These are phyloP conservation scores for Agrochola lychnidis DNA, from an alignment of 2,888 invertebrate species.

Conservation along the genomic window DNA sequence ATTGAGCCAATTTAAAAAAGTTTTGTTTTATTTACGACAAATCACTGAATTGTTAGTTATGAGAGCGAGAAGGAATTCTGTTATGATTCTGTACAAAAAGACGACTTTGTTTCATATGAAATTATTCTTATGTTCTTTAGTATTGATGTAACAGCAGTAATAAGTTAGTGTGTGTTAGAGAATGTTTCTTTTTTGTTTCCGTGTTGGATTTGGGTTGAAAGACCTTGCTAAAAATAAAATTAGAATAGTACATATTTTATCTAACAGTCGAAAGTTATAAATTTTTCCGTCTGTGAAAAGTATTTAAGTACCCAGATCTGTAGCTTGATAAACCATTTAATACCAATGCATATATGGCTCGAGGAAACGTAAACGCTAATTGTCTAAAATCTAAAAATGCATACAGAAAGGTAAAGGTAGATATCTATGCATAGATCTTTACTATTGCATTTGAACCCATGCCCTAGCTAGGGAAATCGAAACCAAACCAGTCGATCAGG, in stretches of 20 bases:
- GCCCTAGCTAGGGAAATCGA: conserved; percentile 46
- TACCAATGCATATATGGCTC: too few species aligned
- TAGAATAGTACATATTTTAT: too few species aligned
- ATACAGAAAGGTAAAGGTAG: neutral
- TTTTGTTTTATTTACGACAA: conserved; percentile 50
- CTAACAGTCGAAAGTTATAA: too few species aligned
- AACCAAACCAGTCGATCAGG: conserved; percentile 37
- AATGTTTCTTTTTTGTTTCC: conserved; percentile 18
- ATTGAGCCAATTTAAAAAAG: conserved; percentile 10
- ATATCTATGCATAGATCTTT: neutral
- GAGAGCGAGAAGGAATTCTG: conserved; percentile 36
- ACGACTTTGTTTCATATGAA: neutral
- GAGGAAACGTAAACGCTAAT: too few species aligned
- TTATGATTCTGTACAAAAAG: conserved; percentile 22
- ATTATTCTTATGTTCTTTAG: neutral
- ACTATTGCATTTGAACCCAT: conserved; percentile 10
- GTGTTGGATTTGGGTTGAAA: neutral
- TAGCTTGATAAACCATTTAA: too few species aligned
- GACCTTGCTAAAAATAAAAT: neutral
- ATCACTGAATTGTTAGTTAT: conserved; percentile 40
- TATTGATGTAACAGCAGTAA: conserved; percentile 14
- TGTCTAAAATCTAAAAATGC: too few species aligned
- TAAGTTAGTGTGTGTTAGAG: neutral
- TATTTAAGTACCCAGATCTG: too few species aligned
- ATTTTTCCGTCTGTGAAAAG: too few species aligned